These are phyloP conservation scores for Turritopsis dohrnii DNA, from an alignment of 30 jellyfish, hydroid and myxozoan genomes.

Conservation along the genomic window DNA sequence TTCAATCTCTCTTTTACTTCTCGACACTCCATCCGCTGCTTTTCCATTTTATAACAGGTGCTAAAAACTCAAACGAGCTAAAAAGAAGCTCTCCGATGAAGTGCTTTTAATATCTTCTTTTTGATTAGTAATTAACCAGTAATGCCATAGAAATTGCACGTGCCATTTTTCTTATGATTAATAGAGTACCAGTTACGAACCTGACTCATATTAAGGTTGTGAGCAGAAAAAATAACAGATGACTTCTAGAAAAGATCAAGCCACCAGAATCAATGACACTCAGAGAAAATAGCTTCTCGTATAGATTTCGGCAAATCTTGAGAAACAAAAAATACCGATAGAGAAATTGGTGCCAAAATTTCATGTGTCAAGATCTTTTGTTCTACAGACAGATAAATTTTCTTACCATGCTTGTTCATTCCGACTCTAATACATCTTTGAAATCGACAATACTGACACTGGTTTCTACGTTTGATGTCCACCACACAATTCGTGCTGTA, in stretches of 20 bases:
- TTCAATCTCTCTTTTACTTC: not conserved
- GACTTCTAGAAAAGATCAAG: not conserved
- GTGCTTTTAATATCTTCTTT: not conserved
- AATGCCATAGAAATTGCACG: not conserved
- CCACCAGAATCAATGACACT: not conserved
- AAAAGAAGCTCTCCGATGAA: not conserved
- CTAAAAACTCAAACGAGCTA: not conserved
- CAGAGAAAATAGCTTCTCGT: too few relatives aligned
- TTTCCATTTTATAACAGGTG: not conserved
- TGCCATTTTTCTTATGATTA: conserved; percentile 6
- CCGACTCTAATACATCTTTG: conserved; percentile 83
- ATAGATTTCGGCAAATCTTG: too few relatives aligned
- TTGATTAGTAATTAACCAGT: not conserved
- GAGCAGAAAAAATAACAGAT: not conserved
- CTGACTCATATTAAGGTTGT: not conserved
- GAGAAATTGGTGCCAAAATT: not conserved
- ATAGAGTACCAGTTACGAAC: not conserved
- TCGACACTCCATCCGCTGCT: not conserved
- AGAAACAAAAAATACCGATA: too few relatives aligned
- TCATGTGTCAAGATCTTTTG: not conserved
- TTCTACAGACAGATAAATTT: not conserved
- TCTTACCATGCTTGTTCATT: conserved; percentile 80
- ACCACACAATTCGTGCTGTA: conserved; percentile 71
- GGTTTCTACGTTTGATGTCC: conserved; percentile 79
- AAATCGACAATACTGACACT: conserved; percentile 83